A percentile compares a stretch with the other conserved stretches of the same genome.
phyloP scores from a whole-genome alignment of 2,113 vertebrate species.

The Rhineura floridana region DNA sequence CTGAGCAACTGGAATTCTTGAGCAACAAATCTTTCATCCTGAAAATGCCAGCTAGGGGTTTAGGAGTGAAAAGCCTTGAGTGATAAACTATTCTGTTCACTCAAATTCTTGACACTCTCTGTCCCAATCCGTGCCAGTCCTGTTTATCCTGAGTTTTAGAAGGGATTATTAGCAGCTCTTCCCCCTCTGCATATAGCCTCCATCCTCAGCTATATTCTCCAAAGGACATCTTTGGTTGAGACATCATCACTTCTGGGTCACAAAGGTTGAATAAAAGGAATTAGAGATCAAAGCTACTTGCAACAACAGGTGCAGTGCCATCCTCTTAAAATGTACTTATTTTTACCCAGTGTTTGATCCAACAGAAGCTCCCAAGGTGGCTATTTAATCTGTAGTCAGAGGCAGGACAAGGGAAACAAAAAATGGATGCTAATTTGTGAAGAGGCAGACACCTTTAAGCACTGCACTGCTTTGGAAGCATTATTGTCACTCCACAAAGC shows the following conservation, averaged over 20 bases:
- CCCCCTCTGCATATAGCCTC: background rate
- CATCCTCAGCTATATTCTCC: background rate
- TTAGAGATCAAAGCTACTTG: background rate
- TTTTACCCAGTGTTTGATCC: background rate
- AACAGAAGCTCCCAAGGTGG: background rate
- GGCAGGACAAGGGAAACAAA: background rate
- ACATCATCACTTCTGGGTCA: background rate
- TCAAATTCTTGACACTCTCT: background rate
- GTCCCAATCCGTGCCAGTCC: background rate
- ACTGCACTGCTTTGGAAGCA: background rate
- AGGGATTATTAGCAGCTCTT: background rate
- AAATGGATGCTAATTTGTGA: accelerated
- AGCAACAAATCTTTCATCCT: background rate
- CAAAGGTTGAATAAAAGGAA: background rate
- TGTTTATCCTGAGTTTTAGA: background rate
- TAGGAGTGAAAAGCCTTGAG: background rate
- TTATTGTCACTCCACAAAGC: background rate
- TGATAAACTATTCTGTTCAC: background rate
- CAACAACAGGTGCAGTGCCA: accelerated
- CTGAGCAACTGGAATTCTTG: background rate
- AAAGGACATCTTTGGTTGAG: background rate
- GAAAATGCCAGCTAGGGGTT: background rate
- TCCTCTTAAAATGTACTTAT: background rate
- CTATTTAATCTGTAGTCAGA: background rate
- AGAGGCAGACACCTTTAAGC: background rate